Conservation (phyloP, 2,113 vertebrate species). For the Corvus cornix region DNA sequence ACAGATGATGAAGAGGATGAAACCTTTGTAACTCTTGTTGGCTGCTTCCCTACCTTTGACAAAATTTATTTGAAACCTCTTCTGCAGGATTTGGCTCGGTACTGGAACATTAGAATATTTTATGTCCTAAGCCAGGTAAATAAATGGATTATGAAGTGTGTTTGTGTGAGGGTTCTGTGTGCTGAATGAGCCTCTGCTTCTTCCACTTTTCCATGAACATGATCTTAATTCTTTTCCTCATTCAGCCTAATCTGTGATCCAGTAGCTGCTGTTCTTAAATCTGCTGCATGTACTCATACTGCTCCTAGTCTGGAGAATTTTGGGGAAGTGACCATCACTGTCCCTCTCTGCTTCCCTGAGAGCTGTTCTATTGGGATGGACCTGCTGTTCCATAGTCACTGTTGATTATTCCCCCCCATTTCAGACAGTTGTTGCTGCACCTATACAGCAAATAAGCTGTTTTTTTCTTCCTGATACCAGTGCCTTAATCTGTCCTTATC, state of each 20-base stretch:
- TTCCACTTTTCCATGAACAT: neutral
- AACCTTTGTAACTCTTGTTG: constrained; percentile 79
- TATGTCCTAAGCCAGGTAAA: constrained; percentile 81
- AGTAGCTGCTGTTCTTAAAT: neutral
- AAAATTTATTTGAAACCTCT: constrained; percentile 78
- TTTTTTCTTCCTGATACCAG: neutral
- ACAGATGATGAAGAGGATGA: constrained; percentile 78
- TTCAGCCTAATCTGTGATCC: neutral
- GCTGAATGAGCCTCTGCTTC: neutral
- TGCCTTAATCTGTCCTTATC: neutral
- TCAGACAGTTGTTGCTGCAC: neutral
- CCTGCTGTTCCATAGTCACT: neutral
- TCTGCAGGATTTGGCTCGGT: constrained; percentile 74
- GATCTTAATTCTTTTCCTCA: neutral
- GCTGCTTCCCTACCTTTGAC: constrained; percentile 77
- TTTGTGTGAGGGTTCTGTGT: neutral
- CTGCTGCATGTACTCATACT: neutral
- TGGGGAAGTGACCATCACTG: neutral
- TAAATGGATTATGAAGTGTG: neutral
- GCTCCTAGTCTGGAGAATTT: neutral
- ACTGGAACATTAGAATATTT: constrained; percentile 78
- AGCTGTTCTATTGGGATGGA: neutral
- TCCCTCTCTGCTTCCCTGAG: neutral
- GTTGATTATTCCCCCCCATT: neutral
- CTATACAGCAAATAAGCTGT: neutral